Evolutionary conservation across 2,888 invertebrate genomes (phyloP).

Genomic region (Melolontha melolontha): DNA sequence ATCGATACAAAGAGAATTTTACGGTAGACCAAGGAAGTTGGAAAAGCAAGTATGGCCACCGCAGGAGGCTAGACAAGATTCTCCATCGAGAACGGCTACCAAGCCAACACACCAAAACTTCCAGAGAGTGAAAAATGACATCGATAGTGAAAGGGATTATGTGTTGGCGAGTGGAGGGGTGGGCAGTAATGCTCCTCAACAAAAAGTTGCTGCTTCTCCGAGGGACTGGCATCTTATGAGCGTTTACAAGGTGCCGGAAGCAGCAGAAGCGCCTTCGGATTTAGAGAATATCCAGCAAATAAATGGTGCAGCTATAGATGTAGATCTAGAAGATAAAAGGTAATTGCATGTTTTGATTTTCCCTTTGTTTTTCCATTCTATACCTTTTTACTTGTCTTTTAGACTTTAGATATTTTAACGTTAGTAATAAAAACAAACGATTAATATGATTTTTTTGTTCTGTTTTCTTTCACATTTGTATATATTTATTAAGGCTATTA

Average conservation of each 20-base stretch:
- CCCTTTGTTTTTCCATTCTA: background rate
- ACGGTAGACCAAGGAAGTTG: conserved; percentile 82
- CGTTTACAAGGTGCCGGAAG: conserved; percentile 54
- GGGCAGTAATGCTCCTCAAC: conserved; percentile 50
- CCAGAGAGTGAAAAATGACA: conserved; percentile 65
- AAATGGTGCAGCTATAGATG: conserved; percentile 52
- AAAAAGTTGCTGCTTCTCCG: conserved; percentile 53
- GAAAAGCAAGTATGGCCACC: conserved; percentile 68
- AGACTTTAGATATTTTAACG: too few relatives aligned
- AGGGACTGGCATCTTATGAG: conserved; percentile 49
- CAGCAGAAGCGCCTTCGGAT: conserved; percentile 53
- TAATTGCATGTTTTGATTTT: conserved; percentile 31
- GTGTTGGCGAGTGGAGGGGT: conserved; percentile 36
- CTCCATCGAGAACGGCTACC: conserved; percentile 65
- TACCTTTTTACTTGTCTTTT: conserved; percentile 7
- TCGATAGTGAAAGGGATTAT: conserved; percentile 63
- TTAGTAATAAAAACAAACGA: too few relatives aligned
- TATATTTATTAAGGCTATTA: too few relatives aligned
- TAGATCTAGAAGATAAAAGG: conserved; percentile 56
- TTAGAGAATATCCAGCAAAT: conserved; percentile 50
- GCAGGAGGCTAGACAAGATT: conserved; percentile 60
- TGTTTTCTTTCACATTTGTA: too few relatives aligned
- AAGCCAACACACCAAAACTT: conserved; percentile 67
- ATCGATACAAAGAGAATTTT: conserved; percentile 75
- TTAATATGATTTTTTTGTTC: too few relatives aligned